A percentile compares a stretch with the other conserved stretches of the same genome.
Evolutionary conservation across 2,888 invertebrate species (phyloP).

Genomic region (Ophioninae sp.): DNA sequence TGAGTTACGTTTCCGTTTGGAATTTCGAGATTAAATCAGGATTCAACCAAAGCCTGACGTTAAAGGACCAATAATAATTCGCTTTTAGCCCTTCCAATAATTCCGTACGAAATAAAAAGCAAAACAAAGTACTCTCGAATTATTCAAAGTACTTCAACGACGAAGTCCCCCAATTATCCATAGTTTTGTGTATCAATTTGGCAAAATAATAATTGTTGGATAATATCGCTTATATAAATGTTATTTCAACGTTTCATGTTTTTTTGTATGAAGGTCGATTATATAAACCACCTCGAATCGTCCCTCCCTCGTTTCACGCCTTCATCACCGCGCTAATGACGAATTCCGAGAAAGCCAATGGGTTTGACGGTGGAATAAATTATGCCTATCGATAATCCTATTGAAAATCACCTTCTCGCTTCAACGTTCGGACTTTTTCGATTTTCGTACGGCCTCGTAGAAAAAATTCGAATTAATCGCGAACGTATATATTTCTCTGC

Average conservation of each 20-base stretch:
- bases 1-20: not conserved
- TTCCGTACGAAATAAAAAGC: too few species aligned
- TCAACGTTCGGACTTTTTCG: not conserved
- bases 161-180: too few species aligned
- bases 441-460: conserved; percentile 2
- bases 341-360: conserved; percentile 32
- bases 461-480: conserved; percentile 47
- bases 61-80: not conserved
- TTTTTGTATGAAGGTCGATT: not conserved
- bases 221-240: too few species aligned
- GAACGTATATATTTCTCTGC: not conserved
- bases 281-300: not conserved
- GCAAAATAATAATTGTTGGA: too few species aligned
- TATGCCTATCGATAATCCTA: conserved; percentile 37
- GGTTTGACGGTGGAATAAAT: conserved; percentile 14
- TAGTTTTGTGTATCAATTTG: too few species aligned
- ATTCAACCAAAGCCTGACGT: not conserved
- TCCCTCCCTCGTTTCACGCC: too few species aligned
- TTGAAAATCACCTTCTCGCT: conserved; percentile 22
- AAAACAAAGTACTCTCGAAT: too few species aligned
- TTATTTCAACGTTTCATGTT: too few species aligned
- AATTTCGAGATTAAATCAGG: not conserved
- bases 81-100: not conserved
- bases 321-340: conserved; percentile 6
- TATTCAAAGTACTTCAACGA: too few species aligned